Evolutionary conservation across 2,888 invertebrate species (phyloP), one percentile per base, ranked within the genome.

Genomic region (Troglohyphantes excavatus): DNA sequence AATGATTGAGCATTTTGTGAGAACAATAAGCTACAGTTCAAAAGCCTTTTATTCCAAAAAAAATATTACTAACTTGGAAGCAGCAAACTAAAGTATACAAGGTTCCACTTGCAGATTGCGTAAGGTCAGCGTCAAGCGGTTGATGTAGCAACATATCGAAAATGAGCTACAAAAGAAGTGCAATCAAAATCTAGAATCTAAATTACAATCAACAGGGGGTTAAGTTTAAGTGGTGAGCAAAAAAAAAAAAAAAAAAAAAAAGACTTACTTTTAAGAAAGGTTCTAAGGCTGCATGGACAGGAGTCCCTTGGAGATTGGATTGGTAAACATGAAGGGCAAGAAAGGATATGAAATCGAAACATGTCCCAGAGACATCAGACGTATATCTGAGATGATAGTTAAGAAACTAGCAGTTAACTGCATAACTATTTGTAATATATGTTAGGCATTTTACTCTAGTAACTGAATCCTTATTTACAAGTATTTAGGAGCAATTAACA

Each of bases 21-120:
- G n/a, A n/a, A n/a, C n/a, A n/a, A n/a, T n/a, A n/a, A n/a, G n/a
- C n/a, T n/a, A n/a, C n/a, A n/a, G n/a, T n/a, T n/a, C 0, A n/a
- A 75, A 2, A 7, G 2, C 29, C 9, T 63, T 23, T 7, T 26
- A 65, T 39, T 43, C 2, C n/a, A 17, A 39, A 39, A 39, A 43
- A n/a, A 67, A 27, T 43, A 27, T 17, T 75, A 91, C 93, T 92
- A 92, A 94, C 94, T 92, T 94, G 94, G 93, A 95, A 96, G 92
- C 95, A 95, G 92, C 95, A 95, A 91, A 96, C 95, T 43, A 96
- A 94, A 70, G 95, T 94, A 93, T 95, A 96, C 76, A 96, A 93
- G 17, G 95, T 94, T 27, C 94, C 85, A 91, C 95, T 95, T n/a
- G 95, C 95, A 23, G 94, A 94, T 26, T 95, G 94, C 86, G 95